A percentile compares a stretch with the other conserved stretches of the same genome.
Conservation (phyloP, 1,140 invertebrate species). For the Brachionus asplanchnoidis region DNA sequence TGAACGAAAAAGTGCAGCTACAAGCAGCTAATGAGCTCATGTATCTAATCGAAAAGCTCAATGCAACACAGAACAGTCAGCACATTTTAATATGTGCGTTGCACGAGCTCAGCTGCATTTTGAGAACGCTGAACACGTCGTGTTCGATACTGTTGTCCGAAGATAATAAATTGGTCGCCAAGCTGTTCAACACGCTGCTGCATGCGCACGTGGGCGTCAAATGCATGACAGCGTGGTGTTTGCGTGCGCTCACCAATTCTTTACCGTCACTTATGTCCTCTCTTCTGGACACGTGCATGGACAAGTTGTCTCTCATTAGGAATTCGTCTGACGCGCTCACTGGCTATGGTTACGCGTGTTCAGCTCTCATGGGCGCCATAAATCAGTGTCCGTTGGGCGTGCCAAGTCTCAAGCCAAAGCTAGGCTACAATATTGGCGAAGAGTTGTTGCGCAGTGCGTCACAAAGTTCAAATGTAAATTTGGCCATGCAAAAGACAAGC, state of each 20-base stretch:
- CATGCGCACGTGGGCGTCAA: constrained; percentile 87
- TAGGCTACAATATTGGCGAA: constrained; percentile 94
- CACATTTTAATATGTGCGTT: constrained; percentile 87
- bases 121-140: constrained; percentile 81
- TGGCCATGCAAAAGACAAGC: constrained; percentile 87
- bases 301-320: constrained; percentile 72
- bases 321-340: constrained; percentile 85
- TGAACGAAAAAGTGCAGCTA: constrained; percentile 92
- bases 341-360: constrained; percentile 86
- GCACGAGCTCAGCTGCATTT: constrained; percentile 72
- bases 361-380: constrained; percentile 84
- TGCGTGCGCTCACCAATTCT: constrained; percentile 82
- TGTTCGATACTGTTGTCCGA: constrained; percentile 80
- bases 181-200: constrained; percentile 72
- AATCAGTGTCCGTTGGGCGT: constrained; percentile 84
- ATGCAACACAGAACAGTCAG: constrained; percentile 81
- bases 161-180: constrained; percentile 63
- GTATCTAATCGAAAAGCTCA: constrained; percentile 72
- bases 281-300: constrained; percentile 69
- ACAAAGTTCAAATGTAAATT: constrained; percentile 74
- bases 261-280: constrained; percentile 88
- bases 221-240: constrained; percentile 86
- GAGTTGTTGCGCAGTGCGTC: constrained; percentile 91
- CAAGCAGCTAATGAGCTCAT: constrained; percentile 85
- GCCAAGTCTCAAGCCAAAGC: constrained; percentile 86